These are phyloP conservation scores for Leptopilina syphax DNA, from an alignment of 2,888 invertebrate genomes.

Conservation along the genomic window DNA sequence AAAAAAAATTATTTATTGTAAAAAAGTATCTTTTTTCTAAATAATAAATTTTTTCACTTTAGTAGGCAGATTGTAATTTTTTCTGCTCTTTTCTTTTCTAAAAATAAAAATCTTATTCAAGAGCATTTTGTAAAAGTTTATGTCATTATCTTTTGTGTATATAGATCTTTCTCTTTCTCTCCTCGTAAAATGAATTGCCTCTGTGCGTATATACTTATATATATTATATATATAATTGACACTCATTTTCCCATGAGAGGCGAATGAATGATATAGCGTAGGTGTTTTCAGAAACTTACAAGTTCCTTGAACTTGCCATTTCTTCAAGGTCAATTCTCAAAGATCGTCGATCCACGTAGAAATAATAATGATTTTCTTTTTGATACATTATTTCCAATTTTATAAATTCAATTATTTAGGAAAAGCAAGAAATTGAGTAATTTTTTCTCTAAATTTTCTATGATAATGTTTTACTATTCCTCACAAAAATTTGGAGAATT, in stretches of 20 bases:
- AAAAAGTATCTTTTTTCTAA: conserved; percentile 34
- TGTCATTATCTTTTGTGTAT: not conserved
- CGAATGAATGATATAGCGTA: conserved; percentile 32
- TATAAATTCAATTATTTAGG: not conserved
- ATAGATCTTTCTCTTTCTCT: not conserved
- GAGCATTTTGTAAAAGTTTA: not conserved
- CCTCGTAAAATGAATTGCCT: not conserved
- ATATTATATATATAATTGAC: not conserved
- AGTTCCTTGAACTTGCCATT: conserved; percentile 40
- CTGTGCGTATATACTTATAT: not conserved
- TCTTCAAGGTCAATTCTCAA: conserved; percentile 32
- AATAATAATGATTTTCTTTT: conserved; percentile 1
- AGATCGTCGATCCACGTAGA: conserved; percentile 26
- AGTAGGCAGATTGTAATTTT: not conserved
- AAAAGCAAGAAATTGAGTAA: no score
- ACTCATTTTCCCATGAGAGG: conserved; percentile 11
- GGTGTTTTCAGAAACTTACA: conserved; percentile 26
- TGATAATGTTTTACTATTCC: no score
- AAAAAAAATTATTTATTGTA: conserved; percentile 40
- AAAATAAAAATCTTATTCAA: no score
- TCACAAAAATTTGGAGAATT: no score
- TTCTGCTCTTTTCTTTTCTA: not conserved
- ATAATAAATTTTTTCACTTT: conserved; percentile 21
- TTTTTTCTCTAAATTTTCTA: no score
- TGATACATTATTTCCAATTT: not conserved